phyloP scores from a whole-genome alignment of 2,113 vertebrate species.

The Pristiophorus japonicus region DNA sequence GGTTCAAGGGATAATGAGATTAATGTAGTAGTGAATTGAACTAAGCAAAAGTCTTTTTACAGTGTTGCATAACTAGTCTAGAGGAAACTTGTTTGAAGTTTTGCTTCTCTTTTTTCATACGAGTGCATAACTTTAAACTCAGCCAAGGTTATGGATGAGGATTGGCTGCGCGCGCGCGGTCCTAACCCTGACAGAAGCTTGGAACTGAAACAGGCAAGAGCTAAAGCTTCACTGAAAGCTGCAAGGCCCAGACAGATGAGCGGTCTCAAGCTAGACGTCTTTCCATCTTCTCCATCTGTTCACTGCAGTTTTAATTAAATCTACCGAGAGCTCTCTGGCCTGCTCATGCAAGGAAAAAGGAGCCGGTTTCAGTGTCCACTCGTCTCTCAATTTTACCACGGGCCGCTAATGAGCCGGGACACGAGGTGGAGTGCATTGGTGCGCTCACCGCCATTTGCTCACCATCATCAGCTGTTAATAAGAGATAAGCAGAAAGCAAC shows the following conservation, averaged over 20 bases:
- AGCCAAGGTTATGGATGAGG: slow-evolving; percentile 14
- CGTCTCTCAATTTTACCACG: slow-evolving; percentile 72
- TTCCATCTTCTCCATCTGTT: slow-evolving; percentile 95
- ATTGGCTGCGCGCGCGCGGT: slow-evolving; percentile 50
- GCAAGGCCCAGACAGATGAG: slow-evolving; percentile 80
- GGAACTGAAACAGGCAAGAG: slow-evolving; percentile 58
- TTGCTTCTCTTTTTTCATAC: slow-evolving; percentile 43
- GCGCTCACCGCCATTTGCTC: slow-evolving; percentile 59
- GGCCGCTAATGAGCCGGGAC: slow-evolving; percentile 83
- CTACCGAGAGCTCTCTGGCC: slow-evolving; percentile 85
- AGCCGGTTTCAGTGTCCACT: slow-evolving; percentile 81
- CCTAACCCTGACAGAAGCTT: slow-evolving; percentile 60
- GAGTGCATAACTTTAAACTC: slow-evolving; percentile 45
- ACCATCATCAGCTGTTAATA: slow-evolving; percentile 89
- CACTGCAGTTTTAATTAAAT: slow-evolving; percentile 96
- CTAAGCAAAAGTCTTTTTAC: slow-evolving; percentile 62
- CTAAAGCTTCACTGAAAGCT: slow-evolving; percentile 72
- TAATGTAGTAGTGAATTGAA: slow-evolving; percentile 96
- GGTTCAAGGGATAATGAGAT: slow-evolving; percentile 99
- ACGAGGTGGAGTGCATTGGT: slow-evolving; percentile 50
- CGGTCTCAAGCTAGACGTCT: slow-evolving; percentile 79
- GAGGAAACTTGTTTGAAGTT: slow-evolving; percentile 52
- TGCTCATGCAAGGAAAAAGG: slow-evolving; percentile 68
- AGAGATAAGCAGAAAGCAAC: slow-evolving; percentile 66
- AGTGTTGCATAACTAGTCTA: slow-evolving; percentile 67